Evolutionary conservation across 2,888 invertebrate species (phyloP), one percentile per base, ranked within the genome.

Genomic region (Neria commutata): DNA sequence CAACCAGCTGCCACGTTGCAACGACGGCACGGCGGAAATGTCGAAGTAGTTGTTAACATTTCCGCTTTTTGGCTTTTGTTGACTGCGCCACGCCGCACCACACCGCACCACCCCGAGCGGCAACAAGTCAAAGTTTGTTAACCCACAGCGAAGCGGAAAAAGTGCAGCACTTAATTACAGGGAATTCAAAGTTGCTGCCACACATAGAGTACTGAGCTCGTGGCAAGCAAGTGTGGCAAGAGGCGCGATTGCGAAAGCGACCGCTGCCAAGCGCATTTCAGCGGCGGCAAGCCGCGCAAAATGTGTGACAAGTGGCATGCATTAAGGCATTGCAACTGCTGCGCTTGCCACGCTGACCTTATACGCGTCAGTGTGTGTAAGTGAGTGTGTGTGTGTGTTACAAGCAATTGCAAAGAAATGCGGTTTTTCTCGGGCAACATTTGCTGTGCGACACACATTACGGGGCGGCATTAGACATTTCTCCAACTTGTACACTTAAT

Each of bases 31-130:
- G 62, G 56, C 64, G 62, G 65, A 69, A 74, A 70, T 73, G 74
- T 73, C 73, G 71, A 71, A 74, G 70, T 67, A 73, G 73, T 73
- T 73, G 73, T 74, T 73, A 73, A 72, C 73, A 73, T 68, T 73
- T 72, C 67, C 68, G 67, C 61, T 61, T 59, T 63, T 61, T 65
- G 58, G 60, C 56, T 63, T 66, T 59, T 52, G 33, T 42, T 42
- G 8, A 23, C 46, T 55, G 48, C 50, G 23, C 40, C 50, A 52
- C 26, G 10, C n/a, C n/a, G n/a, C n/a, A 37, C 11, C 2, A 24
- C 19, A 50, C 33, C 11, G 17, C 25, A 24, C 47, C 4, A 47
- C 11, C 11, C 17, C 21, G 14, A 47, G 21, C 6, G 24, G 16
- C 23, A 1, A 14, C 21, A 26, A 16, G 26, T 17, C 21, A 49